Conservation (phyloP, 64 coral and sea anemone species). For the Pocillopora verrucosa region DNA sequence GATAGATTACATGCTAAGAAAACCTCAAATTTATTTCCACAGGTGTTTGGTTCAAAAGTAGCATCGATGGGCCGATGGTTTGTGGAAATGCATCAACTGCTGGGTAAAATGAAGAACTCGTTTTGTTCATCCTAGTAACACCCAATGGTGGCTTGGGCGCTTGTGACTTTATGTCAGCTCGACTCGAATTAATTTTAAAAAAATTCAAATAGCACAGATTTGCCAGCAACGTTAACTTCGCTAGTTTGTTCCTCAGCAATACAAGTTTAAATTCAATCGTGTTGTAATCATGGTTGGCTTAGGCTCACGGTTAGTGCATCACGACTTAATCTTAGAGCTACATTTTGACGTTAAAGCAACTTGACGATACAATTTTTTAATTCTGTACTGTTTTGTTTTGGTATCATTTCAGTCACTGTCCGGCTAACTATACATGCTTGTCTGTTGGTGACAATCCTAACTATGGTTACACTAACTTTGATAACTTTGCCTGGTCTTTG, state of each 20-base stretch:
- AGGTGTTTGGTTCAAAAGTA: constrained; percentile 58
- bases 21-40: background rate
- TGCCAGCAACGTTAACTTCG: too few relatives aligned
- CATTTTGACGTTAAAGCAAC: too few relatives aligned
- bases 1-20: background rate
- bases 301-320: too few relatives aligned
- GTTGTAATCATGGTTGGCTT: too few relatives aligned
- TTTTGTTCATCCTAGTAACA: background rate
- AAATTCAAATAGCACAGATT: too few relatives aligned
- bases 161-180: background rate
- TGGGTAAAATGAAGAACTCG: constrained; percentile 32
- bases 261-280: too few relatives aligned
- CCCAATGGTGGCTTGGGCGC: background rate
- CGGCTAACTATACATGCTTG: constrained; percentile 84
- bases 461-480: constrained; percentile 94
- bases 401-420: constrained; percentile 60
- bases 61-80: constrained; percentile 22
- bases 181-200: background rate
- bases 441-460: constrained; percentile 85
- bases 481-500: constrained; percentile 89
- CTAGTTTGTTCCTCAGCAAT: too few relatives aligned
- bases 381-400: background rate
- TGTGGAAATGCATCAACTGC: constrained; percentile 80
- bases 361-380: too few relatives aligned
- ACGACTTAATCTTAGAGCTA: too few relatives aligned